These are phyloP conservation scores for Lasioglossum malachurum DNA, from an alignment of 2,888 invertebrate species.

Conservation along the genomic window DNA sequence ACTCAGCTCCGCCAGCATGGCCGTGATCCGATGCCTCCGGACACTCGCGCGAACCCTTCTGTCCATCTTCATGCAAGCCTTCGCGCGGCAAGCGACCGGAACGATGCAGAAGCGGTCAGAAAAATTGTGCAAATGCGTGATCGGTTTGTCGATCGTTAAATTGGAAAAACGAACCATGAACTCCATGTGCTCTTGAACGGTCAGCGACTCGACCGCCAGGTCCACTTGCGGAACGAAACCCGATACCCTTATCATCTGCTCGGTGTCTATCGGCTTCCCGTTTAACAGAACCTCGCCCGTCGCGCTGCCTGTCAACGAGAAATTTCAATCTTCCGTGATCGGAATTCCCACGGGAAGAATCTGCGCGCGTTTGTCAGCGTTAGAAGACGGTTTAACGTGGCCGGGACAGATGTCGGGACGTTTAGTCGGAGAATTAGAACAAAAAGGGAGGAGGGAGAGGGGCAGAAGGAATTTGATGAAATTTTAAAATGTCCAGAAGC, in stretches of 20 bases:
- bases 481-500: not conserved
- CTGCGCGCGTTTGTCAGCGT: not conserved
- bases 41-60: constrained; percentile 82
- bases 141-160: not conserved
- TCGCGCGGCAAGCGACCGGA: constrained; percentile 1
- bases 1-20: constrained; percentile 89
- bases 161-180: constrained; percentile 90
- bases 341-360: not conserved
- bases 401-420: too few species aligned
- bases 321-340: constrained; percentile 8
- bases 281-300: constrained; percentile 90
- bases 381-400: not conserved
- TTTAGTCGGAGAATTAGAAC: not conserved
- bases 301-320: constrained; percentile 85
- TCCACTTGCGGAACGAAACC: constrained; percentile 95
- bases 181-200: constrained; percentile 92
- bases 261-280: constrained; percentile 88
- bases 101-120: not conserved
- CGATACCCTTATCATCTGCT: constrained; percentile 90
- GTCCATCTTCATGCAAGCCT: constrained; percentile 93
- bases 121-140: not conserved
- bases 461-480: not conserved
- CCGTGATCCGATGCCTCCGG: constrained; percentile 84
- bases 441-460: not conserved
- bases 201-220: constrained; percentile 91